phyloP scores from a whole-genome alignment of 37 sponge, comb jelly and placozoan species.

The Eunapius fragilis region DNA sequence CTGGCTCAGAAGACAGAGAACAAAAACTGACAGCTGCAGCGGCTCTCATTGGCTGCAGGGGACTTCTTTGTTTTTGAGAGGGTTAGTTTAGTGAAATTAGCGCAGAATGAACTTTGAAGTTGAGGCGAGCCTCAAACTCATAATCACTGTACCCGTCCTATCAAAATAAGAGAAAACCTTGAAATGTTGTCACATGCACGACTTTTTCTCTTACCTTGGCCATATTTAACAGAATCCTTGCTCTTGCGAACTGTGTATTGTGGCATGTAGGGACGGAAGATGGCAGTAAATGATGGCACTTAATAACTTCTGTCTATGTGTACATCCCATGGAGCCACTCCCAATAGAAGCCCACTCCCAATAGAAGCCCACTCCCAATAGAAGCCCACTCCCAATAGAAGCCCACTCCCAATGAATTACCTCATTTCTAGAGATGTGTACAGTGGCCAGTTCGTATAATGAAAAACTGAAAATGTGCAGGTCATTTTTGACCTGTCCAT shows the following conservation, averaged over 20 bases:
- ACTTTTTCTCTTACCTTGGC: conserved; percentile 5
- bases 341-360: too few species aligned
- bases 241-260: conserved; percentile 5
- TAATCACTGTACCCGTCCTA: conserved; percentile 43
- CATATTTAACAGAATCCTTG: not conserved
- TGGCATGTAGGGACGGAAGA: not conserved
- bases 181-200: too few species aligned
- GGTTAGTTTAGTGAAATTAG: conserved; percentile 5
- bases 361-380: too few species aligned
- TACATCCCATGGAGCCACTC: too few species aligned
- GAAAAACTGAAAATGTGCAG: conserved; percentile 85
- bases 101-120: conserved; percentile 84
- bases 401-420: conserved; percentile 35
- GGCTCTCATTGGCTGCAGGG: not conserved
- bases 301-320: too few species aligned
- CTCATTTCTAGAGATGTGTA: conserved; percentile 65
- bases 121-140: conserved; percentile 82
- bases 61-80: too few species aligned
- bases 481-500: conserved; percentile 65
- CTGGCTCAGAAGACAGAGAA: not conserved
- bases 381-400: too few species aligned
- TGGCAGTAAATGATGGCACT: too few species aligned
- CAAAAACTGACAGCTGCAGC: not conserved
- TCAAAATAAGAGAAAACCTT: not conserved
- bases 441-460: conserved; percentile 74